Conservation (phyloP, 2,113 vertebrate species). For the Theristicus caerulescens region DNA sequence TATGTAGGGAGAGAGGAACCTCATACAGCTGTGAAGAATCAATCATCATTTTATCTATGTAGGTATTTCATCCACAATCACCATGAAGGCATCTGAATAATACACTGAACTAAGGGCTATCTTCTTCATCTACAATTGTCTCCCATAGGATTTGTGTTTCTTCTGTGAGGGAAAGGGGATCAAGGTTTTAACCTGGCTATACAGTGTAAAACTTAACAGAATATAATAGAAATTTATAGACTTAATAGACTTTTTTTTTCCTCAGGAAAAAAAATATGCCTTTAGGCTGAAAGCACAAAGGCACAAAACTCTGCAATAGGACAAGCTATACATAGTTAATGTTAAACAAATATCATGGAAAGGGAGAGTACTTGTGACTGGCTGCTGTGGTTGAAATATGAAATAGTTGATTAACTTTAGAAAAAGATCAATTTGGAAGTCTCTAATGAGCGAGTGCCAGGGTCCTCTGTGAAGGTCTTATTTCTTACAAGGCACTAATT, state of each 20-base stretch:
- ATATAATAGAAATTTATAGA: background rate
- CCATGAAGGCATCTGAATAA: background rate
- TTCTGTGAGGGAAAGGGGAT: background rate
- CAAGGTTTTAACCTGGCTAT: background rate
- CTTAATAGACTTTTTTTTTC: background rate
- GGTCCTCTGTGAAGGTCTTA: background rate
- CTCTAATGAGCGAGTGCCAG: background rate
- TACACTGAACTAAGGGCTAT: background rate
- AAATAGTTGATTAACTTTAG: background rate
- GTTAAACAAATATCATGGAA: background rate
- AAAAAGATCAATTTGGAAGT: background rate
- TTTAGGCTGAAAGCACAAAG: background rate
- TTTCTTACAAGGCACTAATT: constrained; percentile 8
- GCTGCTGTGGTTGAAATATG: background rate
- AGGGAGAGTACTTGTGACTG: background rate
- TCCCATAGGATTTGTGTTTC: background rate
- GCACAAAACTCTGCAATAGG: background rate
- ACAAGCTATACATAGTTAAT: background rate
- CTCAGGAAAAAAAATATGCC: accelerated
- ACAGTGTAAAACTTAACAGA: background rate
- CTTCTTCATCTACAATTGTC: background rate
- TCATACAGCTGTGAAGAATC: background rate
- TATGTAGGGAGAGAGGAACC: background rate
- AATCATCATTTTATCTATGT: background rate
- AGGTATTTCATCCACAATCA: background rate